These are phyloP conservation scores for Apostichopus leukothele DNA, from an alignment of 53 echinoderm and acorn worm species.

Conservation along the genomic window DNA sequence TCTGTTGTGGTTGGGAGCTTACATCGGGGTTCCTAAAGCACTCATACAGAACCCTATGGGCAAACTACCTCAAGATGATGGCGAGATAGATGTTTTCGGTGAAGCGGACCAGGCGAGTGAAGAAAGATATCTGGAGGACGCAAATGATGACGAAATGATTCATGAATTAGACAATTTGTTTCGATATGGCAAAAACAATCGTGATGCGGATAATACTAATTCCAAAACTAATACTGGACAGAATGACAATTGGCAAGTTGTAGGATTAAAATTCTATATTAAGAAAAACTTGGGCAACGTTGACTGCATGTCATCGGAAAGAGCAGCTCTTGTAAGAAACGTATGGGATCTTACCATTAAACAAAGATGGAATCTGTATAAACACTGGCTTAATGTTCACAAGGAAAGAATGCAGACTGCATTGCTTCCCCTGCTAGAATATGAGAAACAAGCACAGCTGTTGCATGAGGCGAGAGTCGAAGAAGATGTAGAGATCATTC, in stretches of 20 bases:
- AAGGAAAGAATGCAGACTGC: conserved; percentile 33
- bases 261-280: conserved; percentile 5
- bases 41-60: not conserved
- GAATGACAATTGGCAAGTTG: conserved; percentile 51
- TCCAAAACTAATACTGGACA: not conserved
- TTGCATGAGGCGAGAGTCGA: conserved; percentile 62
- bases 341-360: conserved; percentile 61
- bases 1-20: conserved; percentile 14
- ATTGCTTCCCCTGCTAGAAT: conserved; percentile 54
- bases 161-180: not conserved
- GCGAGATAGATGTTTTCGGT: conserved; percentile 60
- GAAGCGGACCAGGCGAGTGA: conserved; percentile 66
- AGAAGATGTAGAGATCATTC: conserved; percentile 61
- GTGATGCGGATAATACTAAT: conserved; percentile 37
- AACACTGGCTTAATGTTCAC: conserved; percentile 70
- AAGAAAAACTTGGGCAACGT: conserved; percentile 48
- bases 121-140: conserved; percentile 64
- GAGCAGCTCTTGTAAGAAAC: conserved; percentile 54
- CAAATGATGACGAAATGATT: conserved; percentile 43
- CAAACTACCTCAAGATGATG: conserved; percentile 41
- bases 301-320: conserved; percentile 59
- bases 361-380: conserved; percentile 75
- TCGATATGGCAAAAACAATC: conserved; percentile 44
- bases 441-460: conserved; percentile 57
- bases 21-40: conserved; percentile 25